Evolutionary conservation across 2,797 vertebrate species (phyloP).

Genomic region (Eulemur coronatus): DNA sequence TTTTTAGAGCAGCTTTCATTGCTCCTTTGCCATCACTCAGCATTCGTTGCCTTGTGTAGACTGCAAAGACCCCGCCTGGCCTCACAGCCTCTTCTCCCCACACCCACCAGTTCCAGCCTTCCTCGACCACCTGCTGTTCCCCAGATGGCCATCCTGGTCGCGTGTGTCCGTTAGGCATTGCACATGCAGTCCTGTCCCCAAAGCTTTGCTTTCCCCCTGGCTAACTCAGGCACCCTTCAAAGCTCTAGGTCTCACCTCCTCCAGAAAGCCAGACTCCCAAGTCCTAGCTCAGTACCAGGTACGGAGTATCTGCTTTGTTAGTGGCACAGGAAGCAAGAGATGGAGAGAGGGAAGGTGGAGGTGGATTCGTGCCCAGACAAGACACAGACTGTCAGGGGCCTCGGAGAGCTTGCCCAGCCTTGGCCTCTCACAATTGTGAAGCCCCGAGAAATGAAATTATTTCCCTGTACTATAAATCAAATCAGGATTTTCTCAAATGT

Average conservation of each 20-base stretch:
- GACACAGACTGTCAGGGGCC: not conserved
- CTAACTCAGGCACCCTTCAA: not conserved
- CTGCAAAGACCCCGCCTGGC: not conserved
- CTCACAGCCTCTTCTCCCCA: not conserved
- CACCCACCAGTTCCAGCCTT: not conserved
- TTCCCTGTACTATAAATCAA: not conserved
- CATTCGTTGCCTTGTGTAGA: not conserved
- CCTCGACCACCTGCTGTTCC: not conserved
- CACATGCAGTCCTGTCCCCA: rapidly evolving
- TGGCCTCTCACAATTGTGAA: not conserved
- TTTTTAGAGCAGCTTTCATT: not conserved
- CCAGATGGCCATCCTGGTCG: rapidly evolving
- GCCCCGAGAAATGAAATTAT: not conserved
- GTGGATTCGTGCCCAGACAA: not conserved
- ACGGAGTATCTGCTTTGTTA: not conserved
- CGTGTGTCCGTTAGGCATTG: rapidly evolving
- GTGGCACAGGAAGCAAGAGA: not conserved
- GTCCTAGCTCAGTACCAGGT: not conserved
- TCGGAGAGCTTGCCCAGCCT: not conserved
- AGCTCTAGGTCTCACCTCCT: not conserved
- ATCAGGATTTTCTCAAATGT: not conserved
- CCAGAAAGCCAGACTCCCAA: not conserved
- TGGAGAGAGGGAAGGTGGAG: not conserved
- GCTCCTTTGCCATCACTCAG: rapidly evolving
- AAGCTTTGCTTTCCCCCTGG: not conserved